A percentile compares a stretch with the other conserved stretches of the same genome.
Evolutionary conservation across 2,888 invertebrate genomes (phyloP).

Genomic region (Villa cingulata): DNA sequence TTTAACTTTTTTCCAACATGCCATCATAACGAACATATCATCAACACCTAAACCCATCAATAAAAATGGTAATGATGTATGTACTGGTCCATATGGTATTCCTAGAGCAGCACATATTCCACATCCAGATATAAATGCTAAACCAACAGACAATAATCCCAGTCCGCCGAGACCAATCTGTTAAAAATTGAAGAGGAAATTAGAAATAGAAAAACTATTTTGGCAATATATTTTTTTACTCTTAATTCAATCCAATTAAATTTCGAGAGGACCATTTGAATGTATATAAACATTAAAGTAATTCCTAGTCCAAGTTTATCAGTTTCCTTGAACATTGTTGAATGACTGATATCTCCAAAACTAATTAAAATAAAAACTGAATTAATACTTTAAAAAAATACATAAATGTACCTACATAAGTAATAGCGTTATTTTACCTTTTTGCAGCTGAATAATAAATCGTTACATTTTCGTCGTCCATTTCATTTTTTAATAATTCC

Average conservation of each 20-base stretch:
- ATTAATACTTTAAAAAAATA: too few species aligned
- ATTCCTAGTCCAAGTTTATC: conserved; percentile 54
- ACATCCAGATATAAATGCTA: conserved; percentile 57
- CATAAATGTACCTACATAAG: too few species aligned
- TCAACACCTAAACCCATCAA: conserved; percentile 68
- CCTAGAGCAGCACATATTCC: conserved; percentile 58
- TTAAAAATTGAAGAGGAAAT: neutral
- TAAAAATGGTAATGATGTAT: conserved; percentile 67
- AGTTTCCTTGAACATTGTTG: conserved; percentile 58
- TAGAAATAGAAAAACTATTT: neutral
- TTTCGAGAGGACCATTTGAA: conserved; percentile 56
- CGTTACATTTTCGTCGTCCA: conserved; percentile 31
- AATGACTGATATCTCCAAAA: conserved; percentile 61
- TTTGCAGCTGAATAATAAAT: conserved; percentile 47
- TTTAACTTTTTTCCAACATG: conserved; percentile 56
- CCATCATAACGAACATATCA: conserved; percentile 75
- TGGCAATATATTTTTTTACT: too few species aligned
- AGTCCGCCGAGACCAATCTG: conserved; percentile 51
- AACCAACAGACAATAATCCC: conserved; percentile 56
- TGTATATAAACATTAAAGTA: conserved; percentile 58
- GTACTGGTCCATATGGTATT: conserved; percentile 66
- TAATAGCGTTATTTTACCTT: conserved; percentile 36
- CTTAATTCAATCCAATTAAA: conserved; percentile 61
- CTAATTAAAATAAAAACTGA: conserved; percentile 27
- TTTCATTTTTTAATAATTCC: conserved; percentile 26